These are phyloP conservation scores for Leucania comma DNA, from an alignment of 2,888 invertebrate genomes.

Conservation along the genomic window DNA sequence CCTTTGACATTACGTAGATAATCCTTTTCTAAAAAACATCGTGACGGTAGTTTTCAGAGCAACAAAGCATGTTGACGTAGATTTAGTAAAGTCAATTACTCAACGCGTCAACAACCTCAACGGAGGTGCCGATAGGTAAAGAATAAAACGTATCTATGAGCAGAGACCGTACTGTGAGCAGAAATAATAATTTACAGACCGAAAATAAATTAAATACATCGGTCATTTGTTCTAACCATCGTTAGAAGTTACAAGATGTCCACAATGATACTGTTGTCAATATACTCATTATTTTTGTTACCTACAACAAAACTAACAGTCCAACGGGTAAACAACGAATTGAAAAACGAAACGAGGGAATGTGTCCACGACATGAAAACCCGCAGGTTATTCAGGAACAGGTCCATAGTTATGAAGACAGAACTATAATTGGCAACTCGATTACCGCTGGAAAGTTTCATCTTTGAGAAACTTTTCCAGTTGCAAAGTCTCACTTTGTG, in stretches of 20 bases:
- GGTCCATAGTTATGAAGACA: constrained; percentile 6
- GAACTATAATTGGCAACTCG: constrained; percentile 30
- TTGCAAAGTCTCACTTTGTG: constrained; percentile 28
- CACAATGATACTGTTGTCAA: constrained; percentile 1
- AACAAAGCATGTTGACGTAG: constrained; percentile 38
- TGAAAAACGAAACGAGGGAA: no score
- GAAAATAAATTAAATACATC: not conserved
- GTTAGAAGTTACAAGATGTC: not conserved
- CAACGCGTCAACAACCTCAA: constrained; percentile 39
- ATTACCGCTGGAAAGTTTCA: constrained; percentile 28
- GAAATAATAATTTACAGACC: not conserved
- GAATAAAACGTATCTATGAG: constrained; percentile 5
- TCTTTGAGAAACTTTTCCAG: constrained; percentile 22
- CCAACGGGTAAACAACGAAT: not conserved
- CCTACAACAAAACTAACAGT: constrained; percentile 10
- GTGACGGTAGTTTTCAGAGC: constrained; percentile 16
- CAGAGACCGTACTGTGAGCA: not conserved
- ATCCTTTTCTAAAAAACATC: constrained; percentile 21
- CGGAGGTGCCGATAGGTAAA: constrained; percentile 18
- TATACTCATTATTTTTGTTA: constrained; percentile 11
- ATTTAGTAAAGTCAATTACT: constrained; percentile 45
- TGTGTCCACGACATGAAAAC: constrained; percentile 6
- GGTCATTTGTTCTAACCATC: not conserved
- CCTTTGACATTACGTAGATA: not conserved
- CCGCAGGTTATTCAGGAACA: not conserved